phyloP scores from a whole-genome alignment of 2,113 vertebrate species.

The Peucedramus taeniatus region DNA sequence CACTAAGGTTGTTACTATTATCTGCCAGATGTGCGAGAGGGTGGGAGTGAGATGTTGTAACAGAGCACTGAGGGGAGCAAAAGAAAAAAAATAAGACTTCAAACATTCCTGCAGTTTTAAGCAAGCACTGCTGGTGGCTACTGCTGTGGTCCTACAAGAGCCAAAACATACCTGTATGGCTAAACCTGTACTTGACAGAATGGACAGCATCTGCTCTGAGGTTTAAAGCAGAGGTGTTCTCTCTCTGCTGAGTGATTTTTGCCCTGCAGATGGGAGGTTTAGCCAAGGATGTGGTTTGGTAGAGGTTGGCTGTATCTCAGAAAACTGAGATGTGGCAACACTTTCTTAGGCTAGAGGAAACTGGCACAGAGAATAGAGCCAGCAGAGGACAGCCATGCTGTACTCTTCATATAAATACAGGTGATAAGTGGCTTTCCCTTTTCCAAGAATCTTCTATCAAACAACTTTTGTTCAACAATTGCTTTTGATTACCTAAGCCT shows the following conservation, averaged over 20 bases:
- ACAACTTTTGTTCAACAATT: neutral
- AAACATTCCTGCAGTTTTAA: neutral
- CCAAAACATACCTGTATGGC: neutral
- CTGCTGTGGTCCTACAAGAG: neutral
- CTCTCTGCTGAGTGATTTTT: neutral
- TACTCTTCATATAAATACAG: neutral
- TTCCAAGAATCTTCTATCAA: neutral
- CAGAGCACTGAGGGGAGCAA: neutral
- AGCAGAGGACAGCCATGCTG: neutral
- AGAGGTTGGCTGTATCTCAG: neutral
- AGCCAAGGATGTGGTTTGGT: neutral
- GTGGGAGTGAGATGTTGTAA: neutral
- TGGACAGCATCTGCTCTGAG: neutral
- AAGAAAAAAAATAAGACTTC: neutral
- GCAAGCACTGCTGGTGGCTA: neutral
- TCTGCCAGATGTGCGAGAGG: neutral
- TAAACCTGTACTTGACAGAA: neutral
- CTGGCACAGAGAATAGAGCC: accelerated
- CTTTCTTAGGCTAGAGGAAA: neutral
- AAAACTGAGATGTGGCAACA: neutral
- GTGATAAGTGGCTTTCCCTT: neutral
- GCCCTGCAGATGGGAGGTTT: neutral
- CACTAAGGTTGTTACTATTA: neutral
- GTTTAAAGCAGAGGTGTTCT: neutral
- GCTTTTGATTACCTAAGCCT: neutral